These are phyloP conservation scores for Forpus xanthops DNA, from an alignment of 2,797 vertebrate genomes.

Conservation along the genomic window DNA sequence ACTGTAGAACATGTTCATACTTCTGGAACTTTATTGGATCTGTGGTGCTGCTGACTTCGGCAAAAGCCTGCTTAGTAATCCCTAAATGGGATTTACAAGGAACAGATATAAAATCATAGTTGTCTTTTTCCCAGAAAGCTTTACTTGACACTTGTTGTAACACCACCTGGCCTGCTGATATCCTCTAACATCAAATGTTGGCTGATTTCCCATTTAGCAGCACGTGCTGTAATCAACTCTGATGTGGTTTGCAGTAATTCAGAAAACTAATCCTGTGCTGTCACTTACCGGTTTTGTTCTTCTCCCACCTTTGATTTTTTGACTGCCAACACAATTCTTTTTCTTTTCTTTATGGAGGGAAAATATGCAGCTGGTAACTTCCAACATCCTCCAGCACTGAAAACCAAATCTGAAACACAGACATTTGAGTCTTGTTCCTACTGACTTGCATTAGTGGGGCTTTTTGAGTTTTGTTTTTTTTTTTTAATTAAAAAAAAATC, in stretches of 20 bases:
- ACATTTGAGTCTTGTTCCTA: background rate
- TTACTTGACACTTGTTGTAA: background rate
- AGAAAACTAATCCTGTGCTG: background rate
- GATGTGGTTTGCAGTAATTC: background rate
- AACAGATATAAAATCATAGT: background rate
- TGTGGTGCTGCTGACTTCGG: background rate
- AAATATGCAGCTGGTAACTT: background rate
- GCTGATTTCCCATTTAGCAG: background rate
- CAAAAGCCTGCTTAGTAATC: background rate
- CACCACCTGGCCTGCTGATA: background rate
- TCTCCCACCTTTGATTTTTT: background rate
- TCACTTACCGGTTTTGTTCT: background rate
- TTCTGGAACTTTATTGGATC: background rate
- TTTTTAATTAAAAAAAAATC: background rate
- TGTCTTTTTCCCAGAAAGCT: background rate
- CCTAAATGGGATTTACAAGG: background rate
- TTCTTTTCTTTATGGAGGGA: background rate
- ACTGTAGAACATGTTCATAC: background rate
- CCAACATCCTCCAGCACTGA: background rate
- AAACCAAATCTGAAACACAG: background rate
- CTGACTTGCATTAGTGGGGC: background rate
- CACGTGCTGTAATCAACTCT: background rate
- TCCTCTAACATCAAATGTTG: background rate
- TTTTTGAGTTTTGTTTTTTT: background rate
- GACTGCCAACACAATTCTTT: background rate